Evolutionary conservation across 2,113 vertebrate genomes (phyloP).

Genomic region (Sardina pilchardus): DNA sequence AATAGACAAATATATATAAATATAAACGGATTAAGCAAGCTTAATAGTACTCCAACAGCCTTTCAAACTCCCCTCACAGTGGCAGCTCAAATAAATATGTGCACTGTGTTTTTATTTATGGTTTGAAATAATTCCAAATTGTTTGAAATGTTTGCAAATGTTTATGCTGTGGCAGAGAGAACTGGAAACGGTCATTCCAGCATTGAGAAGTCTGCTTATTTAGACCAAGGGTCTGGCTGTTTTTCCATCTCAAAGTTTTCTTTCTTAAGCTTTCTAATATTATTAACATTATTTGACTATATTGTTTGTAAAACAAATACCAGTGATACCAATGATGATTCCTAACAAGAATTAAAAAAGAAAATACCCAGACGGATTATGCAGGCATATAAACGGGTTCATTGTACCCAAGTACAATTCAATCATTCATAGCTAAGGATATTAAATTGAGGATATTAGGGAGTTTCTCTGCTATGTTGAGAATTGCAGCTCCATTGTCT

Average conservation of each 20-base stretch:
- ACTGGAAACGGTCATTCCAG: not conserved
- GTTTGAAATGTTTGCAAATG: slow-evolving; percentile 9
- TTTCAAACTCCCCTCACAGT: slow-evolving; percentile 21
- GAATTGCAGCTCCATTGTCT: not conserved
- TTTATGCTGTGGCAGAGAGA: not conserved
- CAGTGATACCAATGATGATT: not conserved
- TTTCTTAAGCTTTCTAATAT: not conserved
- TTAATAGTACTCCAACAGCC: not conserved
- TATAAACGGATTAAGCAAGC: slow-evolving; percentile 8
- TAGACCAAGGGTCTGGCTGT: not conserved
- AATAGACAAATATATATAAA: slow-evolving; percentile 21
- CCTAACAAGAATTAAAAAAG: not conserved
- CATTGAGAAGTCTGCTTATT: not conserved
- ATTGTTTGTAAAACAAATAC: slow-evolving; percentile 6
- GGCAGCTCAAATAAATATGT: slow-evolving; percentile 41
- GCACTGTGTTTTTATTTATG: slow-evolving; percentile 36
- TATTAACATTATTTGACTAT: not conserved
- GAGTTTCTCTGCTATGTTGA: not conserved
- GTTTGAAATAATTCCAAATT: slow-evolving; percentile 28
- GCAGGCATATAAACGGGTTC: not conserved
- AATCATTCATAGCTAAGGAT: not conserved
- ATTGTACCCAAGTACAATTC: not conserved
- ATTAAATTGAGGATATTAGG: not conserved
- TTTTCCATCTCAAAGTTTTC: not conserved
- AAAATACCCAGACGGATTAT: not conserved